Evolutionary conservation across 2,797 vertebrate genomes (phyloP).

Genomic region (Holocentrus rufus): DNA sequence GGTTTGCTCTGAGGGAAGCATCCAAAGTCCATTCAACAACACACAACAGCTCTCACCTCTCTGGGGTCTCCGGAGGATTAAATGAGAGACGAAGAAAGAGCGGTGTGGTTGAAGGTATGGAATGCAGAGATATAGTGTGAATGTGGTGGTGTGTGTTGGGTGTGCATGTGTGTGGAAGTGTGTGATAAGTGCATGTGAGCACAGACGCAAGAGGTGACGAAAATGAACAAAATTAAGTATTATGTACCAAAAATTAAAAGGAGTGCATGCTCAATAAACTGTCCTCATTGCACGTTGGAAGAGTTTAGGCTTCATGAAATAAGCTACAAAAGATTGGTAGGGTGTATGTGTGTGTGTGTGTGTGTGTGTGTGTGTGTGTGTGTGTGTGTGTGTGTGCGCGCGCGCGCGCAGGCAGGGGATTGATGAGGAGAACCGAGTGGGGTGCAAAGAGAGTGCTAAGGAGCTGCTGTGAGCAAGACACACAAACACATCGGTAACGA

Average conservation of each 20-base stretch:
- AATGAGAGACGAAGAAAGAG: constrained; percentile 17
- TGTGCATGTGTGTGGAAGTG: constrained; percentile 9
- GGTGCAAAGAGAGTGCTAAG: constrained; percentile 15
- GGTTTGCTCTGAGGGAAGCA: constrained; percentile 33
- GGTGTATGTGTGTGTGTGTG: too few relatives aligned
- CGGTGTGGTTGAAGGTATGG: background rate
- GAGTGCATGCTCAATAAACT: background rate
- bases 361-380: too few relatives aligned
- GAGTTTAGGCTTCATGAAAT: background rate
- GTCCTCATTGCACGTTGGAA: background rate
- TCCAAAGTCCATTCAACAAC: constrained; percentile 49
- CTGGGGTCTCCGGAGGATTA: constrained; percentile 7
- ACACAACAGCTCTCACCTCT: constrained; percentile 39
- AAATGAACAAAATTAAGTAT: background rate
- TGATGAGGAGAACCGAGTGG: constrained; percentile 1
- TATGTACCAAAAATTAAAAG: background rate
- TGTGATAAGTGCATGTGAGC: background rate
- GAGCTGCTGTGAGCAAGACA: too few relatives aligned
- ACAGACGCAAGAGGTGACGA: background rate
- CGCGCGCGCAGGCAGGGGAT: background rate
- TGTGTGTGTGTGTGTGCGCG: constrained; percentile 1
- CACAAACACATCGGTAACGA: too few relatives aligned
- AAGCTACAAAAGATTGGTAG: background rate
- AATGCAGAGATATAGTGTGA: too few relatives aligned
- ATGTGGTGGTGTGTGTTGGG: background rate